Evolutionary conservation across 2,888 invertebrate genomes (phyloP).

Genomic region (Hypena proboscidalis): DNA sequence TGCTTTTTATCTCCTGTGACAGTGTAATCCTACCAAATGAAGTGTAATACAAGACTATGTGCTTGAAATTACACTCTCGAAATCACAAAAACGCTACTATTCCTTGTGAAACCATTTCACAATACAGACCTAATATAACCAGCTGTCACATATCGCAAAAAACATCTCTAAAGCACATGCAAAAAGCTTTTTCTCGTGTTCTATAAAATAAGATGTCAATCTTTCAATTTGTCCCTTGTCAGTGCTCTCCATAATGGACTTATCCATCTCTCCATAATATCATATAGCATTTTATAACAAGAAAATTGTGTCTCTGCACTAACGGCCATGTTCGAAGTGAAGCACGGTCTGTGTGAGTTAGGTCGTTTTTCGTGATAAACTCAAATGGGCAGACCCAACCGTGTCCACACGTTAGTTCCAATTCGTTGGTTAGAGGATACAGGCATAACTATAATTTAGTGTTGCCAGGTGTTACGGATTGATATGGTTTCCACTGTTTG

Average conservation of each 20-base stretch:
- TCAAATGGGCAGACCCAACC: constrained; percentile 31
- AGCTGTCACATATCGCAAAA: no score
- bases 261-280: constrained; percentile 2
- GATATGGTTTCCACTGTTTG: constrained; percentile 40
- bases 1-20: no score
- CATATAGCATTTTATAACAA: constrained; percentile 21
- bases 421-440: constrained; percentile 24
- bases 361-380: constrained; percentile 28
- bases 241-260: constrained; percentile 10
- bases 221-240: constrained; percentile 13
- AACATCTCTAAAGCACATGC: background rate
- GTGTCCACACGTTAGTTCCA: constrained; percentile 43
- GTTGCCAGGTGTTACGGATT: constrained; percentile 40
- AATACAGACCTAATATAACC: no score
- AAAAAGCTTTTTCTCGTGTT: background rate
- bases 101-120: no score
- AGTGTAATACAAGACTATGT: no score
- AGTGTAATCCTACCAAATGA: no score
- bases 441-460: constrained; percentile 32
- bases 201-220: constrained; percentile 9
- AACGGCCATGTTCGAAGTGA: constrained; percentile 11
- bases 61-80: no score
- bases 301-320: constrained; percentile 19
- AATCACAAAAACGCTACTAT: no score
- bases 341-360: constrained; percentile 22